Evolutionary conservation across 92 coral and sea anemone species (phyloP).

Genomic region (Siderastrea radians): DNA sequence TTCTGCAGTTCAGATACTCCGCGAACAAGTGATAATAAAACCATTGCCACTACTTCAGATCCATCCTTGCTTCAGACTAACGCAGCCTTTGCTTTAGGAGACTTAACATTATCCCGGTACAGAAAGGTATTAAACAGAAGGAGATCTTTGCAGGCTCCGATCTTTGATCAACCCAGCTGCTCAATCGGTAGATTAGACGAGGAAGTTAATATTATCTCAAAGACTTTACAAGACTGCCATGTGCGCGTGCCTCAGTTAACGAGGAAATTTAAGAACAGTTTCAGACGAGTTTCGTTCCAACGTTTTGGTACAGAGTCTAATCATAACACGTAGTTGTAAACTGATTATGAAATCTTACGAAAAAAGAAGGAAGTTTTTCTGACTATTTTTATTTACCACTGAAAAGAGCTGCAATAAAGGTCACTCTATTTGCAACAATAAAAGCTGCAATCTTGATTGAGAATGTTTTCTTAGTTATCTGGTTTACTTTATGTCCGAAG

Average conservation of each 20-base stretch:
- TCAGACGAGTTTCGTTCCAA: conserved; percentile 22
- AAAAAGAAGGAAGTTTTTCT: background rate
- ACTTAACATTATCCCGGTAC: background rate
- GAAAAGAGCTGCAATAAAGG: too few species aligned
- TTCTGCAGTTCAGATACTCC: background rate
- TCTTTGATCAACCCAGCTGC: background rate
- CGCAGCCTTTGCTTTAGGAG: background rate
- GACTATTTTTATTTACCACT: background rate
- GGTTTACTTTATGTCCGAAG: too few species aligned
- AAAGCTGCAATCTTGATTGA: too few species aligned
- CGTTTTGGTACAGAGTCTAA: background rate
- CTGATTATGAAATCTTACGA: too few species aligned
- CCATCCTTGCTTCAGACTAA: background rate
- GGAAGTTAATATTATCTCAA: background rate
- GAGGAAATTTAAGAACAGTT: background rate
- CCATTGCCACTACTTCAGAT: background rate
- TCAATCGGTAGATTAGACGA: background rate
- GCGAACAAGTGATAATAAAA: background rate
- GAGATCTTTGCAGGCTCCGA: background rate
- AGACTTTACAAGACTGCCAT: conserved; percentile 23
- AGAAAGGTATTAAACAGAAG: conserved; percentile 8
- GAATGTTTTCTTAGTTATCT: too few species aligned
- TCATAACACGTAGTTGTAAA: background rate
- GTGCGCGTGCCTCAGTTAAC: background rate
- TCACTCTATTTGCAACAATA: too few species aligned